Base-by-base conservation (phyloP, 2,888 invertebrate genomes). In the Drosophila paranaensis region DNA sequence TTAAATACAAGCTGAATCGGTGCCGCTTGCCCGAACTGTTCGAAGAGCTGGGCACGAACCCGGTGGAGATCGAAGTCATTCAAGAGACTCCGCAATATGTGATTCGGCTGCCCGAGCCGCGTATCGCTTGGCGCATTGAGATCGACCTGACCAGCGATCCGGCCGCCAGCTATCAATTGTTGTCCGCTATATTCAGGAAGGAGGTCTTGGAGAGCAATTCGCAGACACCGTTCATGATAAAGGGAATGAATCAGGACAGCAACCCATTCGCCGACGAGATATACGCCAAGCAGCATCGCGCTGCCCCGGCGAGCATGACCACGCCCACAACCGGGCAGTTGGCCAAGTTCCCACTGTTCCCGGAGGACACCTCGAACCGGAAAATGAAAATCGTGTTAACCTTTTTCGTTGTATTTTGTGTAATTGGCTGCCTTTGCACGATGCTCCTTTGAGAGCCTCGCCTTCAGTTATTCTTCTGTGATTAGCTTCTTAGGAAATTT, bases 371-470 rank as follows among this genome's bases (percentile, higher is more conserved):
- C 1, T 9, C 51, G 10, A 16, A 33, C 5, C 25, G 42, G 20
- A 25, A 43, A 0, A 16, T 65, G 10, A 46, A 35, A 42, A 13
- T 57, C 6, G 27, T 71, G 10, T 11, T 60, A 0, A 35, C 51
- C 10, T 72, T 60, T 60, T 71, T 72, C 25, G 4, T 71, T 72
- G 11, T 53, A 20, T 30, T 72, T 60, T 71, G 40, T 46, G 14
- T 60, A 16, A 33, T 72, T 60, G 42, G 42, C 16, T 51, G 46
- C 9, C 45, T 71, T 10, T 35, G 30, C 9, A 33, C 25, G 1
- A 9, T 53, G 20, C 20, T 37, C 46, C 14, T 46, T 46, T 46
- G 42, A 43, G 20, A 11, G 11, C 20, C 11, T n/a, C 35, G 14
- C 14, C 1, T 35, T 33, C 10, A 20, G 20, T 20, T 20, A 20